A percentile compares a stretch with the other conserved stretches of the same genome.
Conservation (phyloP, 2,797 vertebrate species). For the Remorina albescens region DNA sequence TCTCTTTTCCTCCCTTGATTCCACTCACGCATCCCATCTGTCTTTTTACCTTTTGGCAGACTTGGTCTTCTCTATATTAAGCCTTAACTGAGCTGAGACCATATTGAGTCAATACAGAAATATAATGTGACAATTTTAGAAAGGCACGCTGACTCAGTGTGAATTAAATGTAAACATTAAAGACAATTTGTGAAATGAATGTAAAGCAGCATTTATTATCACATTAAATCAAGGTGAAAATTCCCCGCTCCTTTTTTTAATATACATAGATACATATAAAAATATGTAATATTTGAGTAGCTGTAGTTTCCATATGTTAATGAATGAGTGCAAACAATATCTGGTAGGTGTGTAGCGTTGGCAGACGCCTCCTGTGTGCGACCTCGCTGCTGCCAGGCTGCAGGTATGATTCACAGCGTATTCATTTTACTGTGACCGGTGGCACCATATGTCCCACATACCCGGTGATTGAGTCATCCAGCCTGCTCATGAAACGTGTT, state of each 20-base stretch:
- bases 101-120: conserved; percentile 62
- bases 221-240: not conserved
- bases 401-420: conserved; percentile 47
- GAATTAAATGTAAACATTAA: conserved; percentile 46
- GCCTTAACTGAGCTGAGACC: conserved; percentile 57
- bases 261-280: no score
- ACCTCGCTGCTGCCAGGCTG: conserved; percentile 41
- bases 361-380: conserved; percentile 35
- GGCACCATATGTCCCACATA: conserved; percentile 74
- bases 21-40: conserved; percentile 72
- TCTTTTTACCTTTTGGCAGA: conserved; percentile 79
- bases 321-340: not conserved
- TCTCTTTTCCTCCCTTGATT: conserved; percentile 41
- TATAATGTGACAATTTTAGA: conserved; percentile 50
- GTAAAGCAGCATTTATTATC: conserved; percentile 27
- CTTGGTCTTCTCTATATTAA: conserved; percentile 75
- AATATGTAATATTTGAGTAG: not conserved
- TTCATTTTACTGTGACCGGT: conserved; percentile 66
- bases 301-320: not conserved
- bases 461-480: conserved; percentile 71
- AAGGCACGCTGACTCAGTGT: conserved; percentile 30
- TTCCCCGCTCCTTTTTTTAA: conserved; percentile 1
- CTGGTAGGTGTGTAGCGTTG: conserved; percentile 9
- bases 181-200: conserved; percentile 5
- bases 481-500: conserved; percentile 67